These are phyloP conservation scores for Euzophera pinguis DNA, from an alignment of 2,888 invertebrate species.

Conservation along the genomic window DNA sequence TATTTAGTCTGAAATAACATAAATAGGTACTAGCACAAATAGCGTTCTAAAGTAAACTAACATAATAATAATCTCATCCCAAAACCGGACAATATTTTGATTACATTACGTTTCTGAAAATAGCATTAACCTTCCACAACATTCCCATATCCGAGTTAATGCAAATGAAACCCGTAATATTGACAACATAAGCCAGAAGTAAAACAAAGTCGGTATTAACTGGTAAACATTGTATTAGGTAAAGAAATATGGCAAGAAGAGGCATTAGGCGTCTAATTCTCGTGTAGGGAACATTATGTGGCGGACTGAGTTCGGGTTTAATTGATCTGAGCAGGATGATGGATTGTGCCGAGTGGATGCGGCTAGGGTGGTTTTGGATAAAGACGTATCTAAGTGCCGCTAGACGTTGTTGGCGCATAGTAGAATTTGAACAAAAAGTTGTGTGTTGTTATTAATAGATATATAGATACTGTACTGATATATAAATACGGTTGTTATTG, in stretches of 20 bases:
- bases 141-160: neutral
- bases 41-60: too few species aligned
- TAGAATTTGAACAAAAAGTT: neutral
- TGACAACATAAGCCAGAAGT: conserved; percentile 6
- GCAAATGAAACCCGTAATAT: conserved; percentile 7
- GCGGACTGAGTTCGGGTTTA: conserved; percentile 42
- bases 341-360: conserved; percentile 41
- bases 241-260: neutral
- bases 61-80: neutral
- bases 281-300: conserved; percentile 32
- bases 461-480: too few species aligned
- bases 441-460: too few species aligned
- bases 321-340: conserved; percentile 59
- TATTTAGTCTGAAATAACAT: too few species aligned
- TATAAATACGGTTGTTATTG: too few species aligned
- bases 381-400: conserved; percentile 45
- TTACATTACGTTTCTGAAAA: neutral
- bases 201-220: conserved; percentile 1
- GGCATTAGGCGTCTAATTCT: conserved; percentile 31
- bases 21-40: too few species aligned
- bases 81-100: neutral
- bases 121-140: neutral
- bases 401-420: neutral
- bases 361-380: conserved; percentile 39
- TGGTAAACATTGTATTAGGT: neutral